Base-by-base conservation (phyloP, 1,140 invertebrate genomes). In the Lepeophtheirus salmonis region DNA sequence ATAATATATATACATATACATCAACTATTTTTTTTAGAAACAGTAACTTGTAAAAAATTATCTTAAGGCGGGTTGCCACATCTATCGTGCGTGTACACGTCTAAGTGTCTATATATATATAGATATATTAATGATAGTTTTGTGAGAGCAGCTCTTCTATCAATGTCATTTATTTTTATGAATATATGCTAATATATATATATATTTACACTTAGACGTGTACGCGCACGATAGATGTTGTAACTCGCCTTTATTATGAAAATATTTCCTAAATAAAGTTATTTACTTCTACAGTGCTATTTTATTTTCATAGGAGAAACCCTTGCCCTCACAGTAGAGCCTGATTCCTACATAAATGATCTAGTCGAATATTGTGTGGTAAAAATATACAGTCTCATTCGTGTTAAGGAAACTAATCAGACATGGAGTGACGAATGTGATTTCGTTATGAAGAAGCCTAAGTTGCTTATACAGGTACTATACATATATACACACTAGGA, bases 341-440 rank as follows among this genome's bases (percentile, higher is more conserved):
- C 78, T 0, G 75, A 79, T 13, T 80, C 83, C 51, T 85, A 85
- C 68, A 67, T 81, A 54, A 76, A 78, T 6, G 82, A 83, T 67
- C 66, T 85, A 61, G 82, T 84, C 2, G 83, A 84, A 65, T 82
- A 83, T 66, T 79, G 79, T 63, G 82, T 79, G 67, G 78, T 84
- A 75, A 83, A 83, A 68, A 73, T 84, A 50, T 79, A 79, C 23
- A 78, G 78, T 3, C 79, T 83, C 66, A 80, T 79, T 25, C 77
- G 76, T 3, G 82, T 84, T 0, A 70, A 76, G 51, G 82, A 84
- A 68, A 85, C 82, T 2, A 77, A 76, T 21, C 81, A 83, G 66
- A 78, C 80, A 3, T 84, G 82, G 80, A 77, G 80, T 1, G 80
- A 80, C 50, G 81, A 83, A 64, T 81, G 83, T 64, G 80, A 83